Base-by-base conservation (phyloP, 30 jellyfish, hydroid and myxozoan species). In the Turritopsis dohrnii region DNA sequence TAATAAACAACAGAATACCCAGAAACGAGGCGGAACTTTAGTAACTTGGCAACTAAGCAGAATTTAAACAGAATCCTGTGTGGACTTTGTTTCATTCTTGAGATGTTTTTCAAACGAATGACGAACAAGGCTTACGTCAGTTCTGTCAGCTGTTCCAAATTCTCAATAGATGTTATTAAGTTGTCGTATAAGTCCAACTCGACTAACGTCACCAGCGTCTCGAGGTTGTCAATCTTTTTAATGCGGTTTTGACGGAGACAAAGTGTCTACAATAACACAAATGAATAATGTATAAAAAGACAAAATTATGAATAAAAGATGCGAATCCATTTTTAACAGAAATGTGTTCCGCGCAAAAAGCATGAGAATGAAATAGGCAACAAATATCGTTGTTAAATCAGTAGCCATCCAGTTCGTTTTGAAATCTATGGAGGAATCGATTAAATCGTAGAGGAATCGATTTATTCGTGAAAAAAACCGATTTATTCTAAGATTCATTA, bases 181-280 rank as follows among this genome's bases (percentile, higher is more conserved):
- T 93, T 93, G 80, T 89, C 98, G 83, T 93, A 93, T 52, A 93
- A 71, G 75, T 86, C 96, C 52, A 93, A 86, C 28, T 89, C 94
- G 8, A 76, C 80, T 73, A 93, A 60, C 19, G 93, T 87, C 53
- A 89, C 65, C 75, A 87, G 84, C 9, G 81, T 74, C 20, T 80
- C 76, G 29, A 92, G 79, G 65, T 93, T 86, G 72, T 88, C 96
- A 65, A 93, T 93, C 76, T 80, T 76, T 81, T 93, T 93, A 1
- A 93, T 52, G 41, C 89, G 93, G 84, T 93, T 93, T 83, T 94
- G 84, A 71, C 98, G 84, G 60, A 88, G 71, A 74, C 96, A 93
- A 3, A 93, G 80, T 20, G 60, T 53, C 97, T 92, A 76, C 8
- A 66, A 72, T 8, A 41, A 41, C 60, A 13, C 9, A 3, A 41